Conservation (phyloP, 2,888 invertebrate species). For the Hyposoter didymator region DNA sequence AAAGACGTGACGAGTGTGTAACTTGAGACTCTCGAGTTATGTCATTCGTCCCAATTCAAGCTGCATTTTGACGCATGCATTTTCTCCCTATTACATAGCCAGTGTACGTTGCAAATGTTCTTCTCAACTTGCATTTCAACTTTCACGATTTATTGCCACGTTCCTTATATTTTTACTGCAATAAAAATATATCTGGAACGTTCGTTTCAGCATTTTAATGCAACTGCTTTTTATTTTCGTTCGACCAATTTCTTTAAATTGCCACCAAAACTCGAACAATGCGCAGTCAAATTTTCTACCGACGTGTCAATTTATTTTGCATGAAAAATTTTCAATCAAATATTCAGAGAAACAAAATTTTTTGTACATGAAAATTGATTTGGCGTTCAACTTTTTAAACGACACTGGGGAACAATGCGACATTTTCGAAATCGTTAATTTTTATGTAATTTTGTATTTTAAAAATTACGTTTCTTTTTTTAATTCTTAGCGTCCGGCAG, state of each 20-base stretch:
- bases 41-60: constrained; percentile 27
- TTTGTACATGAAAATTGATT: not conserved
- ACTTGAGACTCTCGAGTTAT: constrained; percentile 54
- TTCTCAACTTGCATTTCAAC: constrained; percentile 56
- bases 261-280: not conserved
- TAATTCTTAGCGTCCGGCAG: constrained; percentile 80
- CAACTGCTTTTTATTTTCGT: not conserved
- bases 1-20: constrained; percentile 27
- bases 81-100: constrained; percentile 46
- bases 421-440: not conserved
- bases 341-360: not conserved
- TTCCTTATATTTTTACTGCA: not conserved
- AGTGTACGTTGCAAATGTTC: constrained; percentile 30
- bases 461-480: not conserved
- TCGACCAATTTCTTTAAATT: not conserved
- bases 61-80: constrained; percentile 38
- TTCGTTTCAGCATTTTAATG: not conserved
- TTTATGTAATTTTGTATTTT: not conserved
- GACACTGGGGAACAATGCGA: not conserved
- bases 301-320: not conserved
- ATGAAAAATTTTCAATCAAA: not conserved
- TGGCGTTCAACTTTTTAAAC: not conserved
- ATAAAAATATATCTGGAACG: constrained; percentile 24
- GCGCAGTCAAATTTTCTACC: not conserved
- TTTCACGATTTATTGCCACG: constrained; percentile 57